Conservation (phyloP, 1,140 invertebrate species). For the Drosophila kurseongensis region DNA sequence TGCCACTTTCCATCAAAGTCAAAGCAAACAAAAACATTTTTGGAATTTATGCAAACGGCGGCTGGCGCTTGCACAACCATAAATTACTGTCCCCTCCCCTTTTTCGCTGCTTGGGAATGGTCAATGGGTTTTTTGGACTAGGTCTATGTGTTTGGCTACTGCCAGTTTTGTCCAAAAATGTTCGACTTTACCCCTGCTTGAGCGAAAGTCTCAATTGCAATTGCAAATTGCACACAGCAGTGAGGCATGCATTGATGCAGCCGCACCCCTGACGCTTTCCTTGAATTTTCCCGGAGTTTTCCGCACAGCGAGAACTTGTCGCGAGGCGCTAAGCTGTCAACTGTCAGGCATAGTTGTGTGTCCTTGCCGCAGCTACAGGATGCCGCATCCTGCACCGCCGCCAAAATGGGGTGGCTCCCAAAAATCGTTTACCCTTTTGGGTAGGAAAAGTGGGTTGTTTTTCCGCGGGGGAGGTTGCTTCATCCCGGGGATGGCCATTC, state of each 20-base stretch:
- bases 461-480: slow-evolving; percentile 5
- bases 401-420: slow-evolving; percentile 42
- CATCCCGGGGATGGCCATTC: slow-evolving; percentile 10
- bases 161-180: slow-evolving; percentile 3
- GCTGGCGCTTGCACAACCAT: slow-evolving; percentile 59
- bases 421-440: slow-evolving; percentile 16
- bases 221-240: slow-evolving; percentile 80
- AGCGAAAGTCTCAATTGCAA: slow-evolving; percentile 80
- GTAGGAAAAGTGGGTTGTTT: not conserved
- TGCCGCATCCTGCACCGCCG: slow-evolving; percentile 15
- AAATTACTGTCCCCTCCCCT: slow-evolving; percentile 51
- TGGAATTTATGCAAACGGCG: slow-evolving; percentile 78
- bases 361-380: slow-evolving; percentile 23
- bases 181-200: slow-evolving; percentile 4
- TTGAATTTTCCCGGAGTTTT: slow-evolving; percentile 11
- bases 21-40: slow-evolving; percentile 73
- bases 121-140: slow-evolving; percentile 34
- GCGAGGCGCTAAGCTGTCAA: slow-evolving; percentile 81
- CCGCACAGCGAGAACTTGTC: slow-evolving; percentile 29
- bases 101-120: slow-evolving; percentile 18
- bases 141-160: slow-evolving; percentile 15
- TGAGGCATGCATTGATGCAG: slow-evolving; percentile 74
- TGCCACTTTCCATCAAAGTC: slow-evolving; percentile 63
- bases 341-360: slow-evolving; percentile 54
- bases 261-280: not conserved